Evolutionary conservation across 2,113 vertebrate genomes (phyloP), one percentile per base, ranked within the genome.

Genomic region (Forbesichthys papilliferus): DNA sequence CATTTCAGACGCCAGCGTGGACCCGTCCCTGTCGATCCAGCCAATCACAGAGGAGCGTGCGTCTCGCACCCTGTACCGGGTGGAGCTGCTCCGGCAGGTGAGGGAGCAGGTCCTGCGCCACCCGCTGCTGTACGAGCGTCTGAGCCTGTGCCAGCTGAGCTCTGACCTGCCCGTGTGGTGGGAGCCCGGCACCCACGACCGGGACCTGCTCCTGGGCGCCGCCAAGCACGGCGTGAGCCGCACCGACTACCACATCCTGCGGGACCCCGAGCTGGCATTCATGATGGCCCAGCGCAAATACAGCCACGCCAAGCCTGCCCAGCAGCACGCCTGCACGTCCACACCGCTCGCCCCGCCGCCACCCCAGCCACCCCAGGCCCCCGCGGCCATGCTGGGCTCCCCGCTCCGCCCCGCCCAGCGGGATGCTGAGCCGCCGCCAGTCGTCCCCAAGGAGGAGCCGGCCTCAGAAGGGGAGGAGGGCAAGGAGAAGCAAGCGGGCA

Each of bases 161-260:
- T 95, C 96, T 1, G 98, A 99, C 79, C 83, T 99, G 2, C 97
- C 98, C 0, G 91, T 96, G 54, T 99, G 98, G 97, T 99, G 98
- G 98, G 96, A 98, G 69, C 91, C 94, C 48, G 97, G 95, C 48
- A 84, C 89, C 68, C 98, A 99, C 1, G 98, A 99, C 81, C 93
- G 95, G 18, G 97, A 98, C 92, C 92, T 99, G 68, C 94, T 99
- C 14, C 92, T 98, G 49, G 97, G 97, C 51, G 96, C 96, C 13
- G 96, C 96, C 69, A 99, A 99, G 73, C 98, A 99, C 0, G 98
- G 98, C 5, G 96, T 99, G 61, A 99, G 98, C 92, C 94, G 97
- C 78, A 99, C 98, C 62, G 96, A 99, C 87, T 99, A 99, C 85
- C 98, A 99, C 90, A 98, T 99, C 84, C 95, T 99, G 68, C 92